phyloP scores from a whole-genome alignment of 2,113 vertebrate genomes.

The Caloenas nicobarica region DNA sequence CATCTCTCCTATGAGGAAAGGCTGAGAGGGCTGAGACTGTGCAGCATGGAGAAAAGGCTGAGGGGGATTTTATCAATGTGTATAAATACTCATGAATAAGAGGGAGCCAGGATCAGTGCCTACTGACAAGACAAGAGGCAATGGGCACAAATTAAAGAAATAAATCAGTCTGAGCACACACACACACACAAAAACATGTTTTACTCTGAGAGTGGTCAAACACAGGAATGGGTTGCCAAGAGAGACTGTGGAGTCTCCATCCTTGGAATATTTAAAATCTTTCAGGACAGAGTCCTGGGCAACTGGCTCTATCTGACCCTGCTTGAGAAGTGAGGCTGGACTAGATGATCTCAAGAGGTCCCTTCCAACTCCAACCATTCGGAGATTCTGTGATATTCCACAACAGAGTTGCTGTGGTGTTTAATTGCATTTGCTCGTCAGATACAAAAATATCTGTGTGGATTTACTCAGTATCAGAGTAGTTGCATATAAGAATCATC shows the following conservation, averaged over 20 bases:
- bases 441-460: neutral
- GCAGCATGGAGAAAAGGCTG: neutral
- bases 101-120: neutral
- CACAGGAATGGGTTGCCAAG: neutral
- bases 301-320: neutral
- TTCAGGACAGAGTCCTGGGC: neutral
- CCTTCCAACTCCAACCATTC: neutral
- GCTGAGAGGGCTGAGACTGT: neutral
- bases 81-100: neutral
- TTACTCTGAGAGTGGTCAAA: neutral
- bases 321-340: neutral
- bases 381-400: neutral
- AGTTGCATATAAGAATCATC: neutral
- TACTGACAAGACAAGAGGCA: neutral
- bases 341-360: neutral
- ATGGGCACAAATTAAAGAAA: neutral
- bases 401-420: neutral
- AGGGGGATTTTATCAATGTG: neutral
- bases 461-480: neutral
- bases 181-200: accelerated
- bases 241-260: neutral
- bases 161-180: neutral
- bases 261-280: neutral
- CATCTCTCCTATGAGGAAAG: neutral
- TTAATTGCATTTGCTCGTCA: neutral